Conservation (phyloP, 2,113 vertebrate genomes). For the Dasypus novemcinctus region DNA sequence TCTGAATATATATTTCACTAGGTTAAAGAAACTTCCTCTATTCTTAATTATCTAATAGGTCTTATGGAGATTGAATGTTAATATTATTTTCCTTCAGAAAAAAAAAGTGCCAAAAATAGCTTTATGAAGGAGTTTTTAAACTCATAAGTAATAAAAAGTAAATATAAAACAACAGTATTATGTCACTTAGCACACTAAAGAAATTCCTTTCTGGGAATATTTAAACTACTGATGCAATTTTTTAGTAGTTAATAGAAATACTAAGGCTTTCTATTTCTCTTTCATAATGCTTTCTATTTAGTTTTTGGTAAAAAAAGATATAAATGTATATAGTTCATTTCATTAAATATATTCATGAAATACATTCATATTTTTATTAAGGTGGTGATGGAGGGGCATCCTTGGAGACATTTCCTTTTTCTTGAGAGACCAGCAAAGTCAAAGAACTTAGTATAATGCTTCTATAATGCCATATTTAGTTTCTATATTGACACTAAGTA, state of each 20-base stretch:
- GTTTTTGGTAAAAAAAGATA: too few relatives aligned
- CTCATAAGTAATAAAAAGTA: not conserved
- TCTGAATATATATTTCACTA: not conserved
- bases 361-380: too few relatives aligned
- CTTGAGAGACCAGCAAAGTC: too few relatives aligned
- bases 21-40: not conserved
- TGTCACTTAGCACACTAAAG: not conserved
- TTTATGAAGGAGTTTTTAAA: not conserved
- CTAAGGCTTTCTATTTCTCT: too few relatives aligned
- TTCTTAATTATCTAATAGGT: not conserved
- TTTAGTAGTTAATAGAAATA: too few relatives aligned
- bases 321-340: too few relatives aligned
- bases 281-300: too few relatives aligned
- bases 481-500: not conserved
- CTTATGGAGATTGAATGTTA: not conserved
- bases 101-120: not conserved
- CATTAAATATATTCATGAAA: too few relatives aligned
- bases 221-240: not conserved
- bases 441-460: not conserved
- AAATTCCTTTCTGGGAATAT: not conserved
- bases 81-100: not conserved
- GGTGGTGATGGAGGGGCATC: too few relatives aligned
- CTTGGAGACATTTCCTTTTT: too few relatives aligned
- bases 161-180: not conserved
- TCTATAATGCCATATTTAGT: not conserved